phyloP scores from a whole-genome alignment of 2,888 invertebrate genomes.

The Drosophila prolongata region DNA sequence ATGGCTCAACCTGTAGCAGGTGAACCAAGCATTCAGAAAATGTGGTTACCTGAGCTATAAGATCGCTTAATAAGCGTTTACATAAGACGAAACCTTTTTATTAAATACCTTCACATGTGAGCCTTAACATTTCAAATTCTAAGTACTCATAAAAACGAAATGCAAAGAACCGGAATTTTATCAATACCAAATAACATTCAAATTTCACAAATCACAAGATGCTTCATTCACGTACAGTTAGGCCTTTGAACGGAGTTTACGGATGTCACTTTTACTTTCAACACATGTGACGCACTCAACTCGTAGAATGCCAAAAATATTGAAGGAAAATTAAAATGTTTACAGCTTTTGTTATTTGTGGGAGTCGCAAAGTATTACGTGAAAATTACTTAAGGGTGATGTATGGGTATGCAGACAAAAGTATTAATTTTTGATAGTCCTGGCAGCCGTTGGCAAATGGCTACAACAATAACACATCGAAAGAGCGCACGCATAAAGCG shows the following conservation, averaged over 20 bases:
- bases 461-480: slow-evolving; percentile 19
- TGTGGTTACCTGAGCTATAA: too few species aligned
- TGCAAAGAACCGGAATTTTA: too few species aligned
- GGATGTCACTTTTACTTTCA: slow-evolving; percentile 59
- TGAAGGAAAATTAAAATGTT: slow-evolving; percentile 78
- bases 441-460: slow-evolving; percentile 65
- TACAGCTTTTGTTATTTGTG: slow-evolving; percentile 74
- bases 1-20: slow-evolving; percentile 48
- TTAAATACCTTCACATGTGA: too few species aligned
- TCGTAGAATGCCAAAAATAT: slow-evolving; percentile 67
- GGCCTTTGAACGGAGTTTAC: slow-evolving; percentile 4
- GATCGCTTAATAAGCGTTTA: not conserved
- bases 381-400: slow-evolving; percentile 60
- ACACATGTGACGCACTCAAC: slow-evolving; percentile 64
- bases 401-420: slow-evolving; percentile 63
- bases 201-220: not conserved
- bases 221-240: not conserved
- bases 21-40: slow-evolving; percentile 35
- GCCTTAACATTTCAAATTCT: too few species aligned
- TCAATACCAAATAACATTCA: not conserved
- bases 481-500: slow-evolving; percentile 49
- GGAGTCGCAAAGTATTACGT: slow-evolving; percentile 70
- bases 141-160: not conserved
- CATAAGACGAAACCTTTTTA: too few species aligned
- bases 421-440: slow-evolving; percentile 80